phyloP scores from a whole-genome alignment of 2,888 invertebrate genomes.

The Microctonus aethiopoides region DNA sequence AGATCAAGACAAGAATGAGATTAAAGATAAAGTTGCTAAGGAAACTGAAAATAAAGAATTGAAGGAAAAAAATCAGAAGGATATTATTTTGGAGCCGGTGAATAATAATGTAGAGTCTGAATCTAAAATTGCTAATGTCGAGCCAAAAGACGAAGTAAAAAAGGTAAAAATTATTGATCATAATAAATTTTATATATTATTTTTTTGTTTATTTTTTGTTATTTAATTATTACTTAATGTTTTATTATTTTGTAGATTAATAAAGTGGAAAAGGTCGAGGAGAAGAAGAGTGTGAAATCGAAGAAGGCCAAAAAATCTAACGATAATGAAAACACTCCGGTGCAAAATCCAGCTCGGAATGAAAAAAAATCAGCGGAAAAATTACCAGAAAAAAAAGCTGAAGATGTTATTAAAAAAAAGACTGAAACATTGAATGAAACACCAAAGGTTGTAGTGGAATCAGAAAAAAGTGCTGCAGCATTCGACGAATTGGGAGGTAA shows the following conservation, averaged over 20 bases:
- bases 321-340: constrained; percentile 53
- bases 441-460: constrained; percentile 39
- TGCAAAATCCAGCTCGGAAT: constrained; percentile 40
- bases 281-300: constrained; percentile 64
- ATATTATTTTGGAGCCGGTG: constrained; percentile 59
- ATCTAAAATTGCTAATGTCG: constrained; percentile 45
- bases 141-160: constrained; percentile 48
- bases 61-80: constrained; percentile 66
- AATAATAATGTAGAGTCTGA: constrained; percentile 52
- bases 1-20: constrained; percentile 64
- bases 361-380: constrained; percentile 51
- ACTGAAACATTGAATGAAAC: constrained; percentile 47
- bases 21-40: constrained; percentile 69
- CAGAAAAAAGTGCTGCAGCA: constrained; percentile 60
- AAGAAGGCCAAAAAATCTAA: constrained; percentile 62
- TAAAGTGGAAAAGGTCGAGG: constrained; percentile 60
- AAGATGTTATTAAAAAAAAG: constrained; percentile 47
- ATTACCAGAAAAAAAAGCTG: constrained; percentile 41
- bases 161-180: constrained; percentile 33
- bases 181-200: background rate
- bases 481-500: constrained; percentile 74
- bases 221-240: constrained; percentile 19
- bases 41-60: constrained; percentile 69
- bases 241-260: constrained; percentile 46
- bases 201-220: background rate